These are phyloP conservation scores for Drosophila vallismaia DNA, from an alignment of 2,888 invertebrate genomes.

Conservation along the genomic window DNA sequence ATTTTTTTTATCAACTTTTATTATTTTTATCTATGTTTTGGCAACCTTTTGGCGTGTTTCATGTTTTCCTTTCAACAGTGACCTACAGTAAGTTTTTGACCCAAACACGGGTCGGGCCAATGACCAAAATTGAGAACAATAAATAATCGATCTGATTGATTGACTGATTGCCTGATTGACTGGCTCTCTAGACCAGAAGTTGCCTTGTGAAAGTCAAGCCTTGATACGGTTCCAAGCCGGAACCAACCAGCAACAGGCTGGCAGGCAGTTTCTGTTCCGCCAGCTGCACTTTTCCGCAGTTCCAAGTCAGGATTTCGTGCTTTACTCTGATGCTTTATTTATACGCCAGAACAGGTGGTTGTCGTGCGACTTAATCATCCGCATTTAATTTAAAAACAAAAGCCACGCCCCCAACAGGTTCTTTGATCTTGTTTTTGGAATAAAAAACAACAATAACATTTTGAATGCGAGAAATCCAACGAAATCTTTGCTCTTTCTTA, in stretches of 20 bases:
- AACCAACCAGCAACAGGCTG: slow-evolving; percentile 9
- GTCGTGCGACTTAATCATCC: slow-evolving; percentile 13
- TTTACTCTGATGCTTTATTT: neutral
- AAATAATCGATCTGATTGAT: slow-evolving; percentile 33
- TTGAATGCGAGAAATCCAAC: neutral
- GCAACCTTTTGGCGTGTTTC: slow-evolving; percentile 8
- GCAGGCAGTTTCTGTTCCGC: slow-evolving; percentile 20
- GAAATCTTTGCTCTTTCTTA: slow-evolving; percentile 17
- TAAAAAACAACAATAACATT: neutral
- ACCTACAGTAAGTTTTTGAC: slow-evolving; percentile 56
- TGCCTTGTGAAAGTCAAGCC: slow-evolving; percentile 27
- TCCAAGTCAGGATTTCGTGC: slow-evolving; percentile 28
- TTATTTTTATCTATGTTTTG: too few relatives aligned
- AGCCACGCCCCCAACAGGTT: slow-evolving; percentile 43
- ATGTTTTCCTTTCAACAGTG: slow-evolving; percentile 35
- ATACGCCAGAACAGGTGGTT: slow-evolving; percentile 31
- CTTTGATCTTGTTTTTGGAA: slow-evolving; percentile 8
- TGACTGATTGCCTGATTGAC: neutral
- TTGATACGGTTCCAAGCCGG: slow-evolving; percentile 21
- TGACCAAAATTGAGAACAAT: slow-evolving; percentile 20
- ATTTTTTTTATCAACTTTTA: neutral
- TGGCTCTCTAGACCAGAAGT: neutral
- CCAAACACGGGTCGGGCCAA: slow-evolving; percentile 34
- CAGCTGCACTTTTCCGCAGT: slow-evolving; percentile 29
- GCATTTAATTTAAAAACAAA: slow-evolving; percentile 25